A percentile compares a stretch with the other conserved stretches of the same genome.
Conservation (phyloP, 2,888 invertebrate genomes). For the Callyntrura sp. region DNA sequence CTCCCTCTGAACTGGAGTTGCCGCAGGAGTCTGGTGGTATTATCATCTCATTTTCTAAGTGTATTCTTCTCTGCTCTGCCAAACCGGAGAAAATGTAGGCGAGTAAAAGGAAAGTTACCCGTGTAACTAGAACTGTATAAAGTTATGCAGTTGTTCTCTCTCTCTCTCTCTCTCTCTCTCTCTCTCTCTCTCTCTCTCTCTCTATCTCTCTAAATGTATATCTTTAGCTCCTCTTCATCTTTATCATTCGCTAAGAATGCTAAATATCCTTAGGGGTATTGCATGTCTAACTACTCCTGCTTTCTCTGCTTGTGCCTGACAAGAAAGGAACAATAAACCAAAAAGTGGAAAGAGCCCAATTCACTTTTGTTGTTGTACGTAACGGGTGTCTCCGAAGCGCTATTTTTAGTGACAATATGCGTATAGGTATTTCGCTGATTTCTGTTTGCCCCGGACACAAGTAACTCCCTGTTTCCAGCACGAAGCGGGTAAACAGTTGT, state of each 20-base stretch:
- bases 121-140: not conserved
- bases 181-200: too few relatives aligned
- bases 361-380: conserved; percentile 16
- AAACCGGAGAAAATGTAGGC: conserved; percentile 6
- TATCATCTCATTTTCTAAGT: conserved; percentile 17
- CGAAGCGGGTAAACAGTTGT: not conserved
- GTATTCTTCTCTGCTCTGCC: conserved; percentile 11
- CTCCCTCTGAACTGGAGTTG: conserved; percentile 7
- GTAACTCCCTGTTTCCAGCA: too few relatives aligned
- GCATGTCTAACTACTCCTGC: conserved; percentile 11
- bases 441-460: too few relatives aligned
- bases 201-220: too few relatives aligned
- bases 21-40: not conserved
- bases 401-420: conserved; percentile 18
- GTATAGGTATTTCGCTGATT: not conserved
- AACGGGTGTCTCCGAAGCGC: not conserved
- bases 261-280: conserved; percentile 46
- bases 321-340: conserved; percentile 1
- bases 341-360: not conserved
- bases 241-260: conserved; percentile 23
- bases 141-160: too few relatives aligned
- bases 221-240: not conserved
- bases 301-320: not conserved
- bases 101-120: not conserved
- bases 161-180: too few relatives aligned